Conservation (phyloP, 2,888 invertebrate species). For the Yponomeuta evonymella region DNA sequence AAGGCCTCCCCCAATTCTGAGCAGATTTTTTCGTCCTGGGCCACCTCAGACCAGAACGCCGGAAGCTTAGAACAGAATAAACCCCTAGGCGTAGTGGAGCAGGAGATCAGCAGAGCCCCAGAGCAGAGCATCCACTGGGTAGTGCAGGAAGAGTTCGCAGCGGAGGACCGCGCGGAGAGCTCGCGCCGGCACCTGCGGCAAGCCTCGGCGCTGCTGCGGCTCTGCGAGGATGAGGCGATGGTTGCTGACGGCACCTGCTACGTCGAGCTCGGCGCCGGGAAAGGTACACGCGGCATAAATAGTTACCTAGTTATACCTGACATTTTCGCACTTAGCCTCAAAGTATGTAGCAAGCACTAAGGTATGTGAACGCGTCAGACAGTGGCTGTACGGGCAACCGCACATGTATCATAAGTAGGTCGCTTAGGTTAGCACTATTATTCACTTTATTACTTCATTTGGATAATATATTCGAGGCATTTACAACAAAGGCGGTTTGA, state of each 20-base stretch:
- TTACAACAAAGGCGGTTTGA: no score
- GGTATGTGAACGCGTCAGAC: no score
- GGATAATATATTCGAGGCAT: no score
- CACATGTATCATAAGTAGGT: no score
- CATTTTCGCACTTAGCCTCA: no score
- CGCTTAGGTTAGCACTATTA: no score
- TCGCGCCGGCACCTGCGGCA: constrained; percentile 86
- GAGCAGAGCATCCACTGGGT: constrained; percentile 45
- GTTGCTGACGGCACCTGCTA: constrained; percentile 80
- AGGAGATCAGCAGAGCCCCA: constrained; percentile 34
- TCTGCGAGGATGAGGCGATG: constrained; percentile 78
- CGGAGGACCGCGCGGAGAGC: constrained; percentile 75
- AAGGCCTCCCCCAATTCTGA: no score
- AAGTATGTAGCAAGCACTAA: no score
- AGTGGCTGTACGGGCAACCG: no score
- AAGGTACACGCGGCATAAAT: constrained; percentile 71
- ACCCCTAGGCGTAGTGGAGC: constrained; percentile 42
- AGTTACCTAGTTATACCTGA: no score
- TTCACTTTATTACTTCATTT: no score
- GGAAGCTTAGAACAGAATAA: not conserved
- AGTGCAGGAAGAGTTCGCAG: constrained; percentile 43
- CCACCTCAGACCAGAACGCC: not conserved
- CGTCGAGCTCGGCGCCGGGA: constrained; percentile 94
- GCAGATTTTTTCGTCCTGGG: no score
- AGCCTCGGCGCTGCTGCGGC: constrained; percentile 84